Percentiles rank a stretch among this genome's conserved stretches.
Evolutionary conservation across 2,797 vertebrate species (phyloP).

Genomic region (Micropoecilia bifurca): DNA sequence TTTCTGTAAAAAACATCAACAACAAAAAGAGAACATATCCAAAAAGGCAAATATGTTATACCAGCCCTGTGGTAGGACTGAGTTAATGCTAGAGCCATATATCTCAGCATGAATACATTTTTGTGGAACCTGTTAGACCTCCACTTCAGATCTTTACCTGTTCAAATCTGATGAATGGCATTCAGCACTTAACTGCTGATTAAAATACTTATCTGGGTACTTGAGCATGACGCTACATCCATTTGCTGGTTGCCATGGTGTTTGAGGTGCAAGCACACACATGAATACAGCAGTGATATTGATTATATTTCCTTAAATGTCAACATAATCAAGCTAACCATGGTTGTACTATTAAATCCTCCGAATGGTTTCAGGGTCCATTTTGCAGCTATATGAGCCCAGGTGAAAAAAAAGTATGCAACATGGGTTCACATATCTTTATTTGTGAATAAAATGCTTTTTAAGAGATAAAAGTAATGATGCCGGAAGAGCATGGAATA

Average conservation of each 20-base stretch:
- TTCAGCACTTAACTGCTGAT: not conserved
- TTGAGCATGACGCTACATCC: not conserved
- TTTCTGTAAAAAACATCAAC: not conserved
- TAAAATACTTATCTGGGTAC: not conserved
- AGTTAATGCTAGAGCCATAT: not conserved
- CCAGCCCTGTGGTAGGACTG: not conserved
- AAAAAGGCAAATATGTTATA: not conserved
- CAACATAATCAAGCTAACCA: not conserved
- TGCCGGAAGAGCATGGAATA: not conserved
- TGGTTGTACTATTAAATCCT: not conserved
- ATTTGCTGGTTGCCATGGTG: conserved; percentile 1
- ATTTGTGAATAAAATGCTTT: not conserved
- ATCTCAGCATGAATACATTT: not conserved
- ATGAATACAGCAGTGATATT: not conserved
- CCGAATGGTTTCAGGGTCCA: not conserved
- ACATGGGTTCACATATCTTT: not conserved
- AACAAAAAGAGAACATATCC: not conserved
- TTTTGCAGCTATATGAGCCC: not conserved
- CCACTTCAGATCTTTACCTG: not conserved
- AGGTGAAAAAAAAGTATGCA: not conserved
- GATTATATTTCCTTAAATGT: not conserved
- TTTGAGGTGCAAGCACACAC: not conserved
- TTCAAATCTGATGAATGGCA: not conserved
- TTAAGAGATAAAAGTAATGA: not conserved
- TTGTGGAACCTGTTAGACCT: not conserved